Evolutionary conservation across 1,140 invertebrate genomes (phyloP), one percentile per base, ranked within the genome.

Genomic region (Drosophila repletoides): DNA sequence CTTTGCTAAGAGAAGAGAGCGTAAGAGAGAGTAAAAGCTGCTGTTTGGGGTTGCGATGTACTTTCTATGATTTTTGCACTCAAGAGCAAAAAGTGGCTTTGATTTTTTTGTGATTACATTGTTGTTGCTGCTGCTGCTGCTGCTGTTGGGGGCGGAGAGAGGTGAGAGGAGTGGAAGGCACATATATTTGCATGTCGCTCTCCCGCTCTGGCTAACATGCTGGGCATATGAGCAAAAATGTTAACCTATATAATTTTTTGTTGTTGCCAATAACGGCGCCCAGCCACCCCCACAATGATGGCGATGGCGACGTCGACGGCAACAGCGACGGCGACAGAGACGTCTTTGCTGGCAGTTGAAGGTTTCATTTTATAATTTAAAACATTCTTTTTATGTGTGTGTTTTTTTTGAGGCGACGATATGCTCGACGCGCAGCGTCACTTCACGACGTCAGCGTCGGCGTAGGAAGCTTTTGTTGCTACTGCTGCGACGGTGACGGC

Each of bases 161-260:
- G 22, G 58, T 43, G 71, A 17, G 51, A 26, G 29, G 48, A 31
- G 65, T 72, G 59, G 52, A 46, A 45, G 53, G 36, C 19, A 52
- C 34, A 45, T 53, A 71, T 66, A 74, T 83, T 83, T 84, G 79
- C 79, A 83, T 83, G 65, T 63, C 24, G 22, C 19, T 12, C 46
- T 48, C 56, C 15, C 19, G 14, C 63, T 43, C 45, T 64, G 24
- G 21, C 41, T 15, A 55, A 61, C 55, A 64, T 46, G 63, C 69
- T 72, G 76, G 72, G 76, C 76, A 73, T 77, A 63, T 72, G 58
- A 80, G 72, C 70, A 59, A 41, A 55, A 55, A 53, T 49, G 66
- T 56, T 83, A 83, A 83, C 79, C 79, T 83, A 83, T 84, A 83
- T 83, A 84, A 71, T 72, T 84, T 84, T 72, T 83, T 81, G 48